Conservation (phyloP, 2,113 vertebrate genomes). For the Benitochromis conjunctus region DNA sequence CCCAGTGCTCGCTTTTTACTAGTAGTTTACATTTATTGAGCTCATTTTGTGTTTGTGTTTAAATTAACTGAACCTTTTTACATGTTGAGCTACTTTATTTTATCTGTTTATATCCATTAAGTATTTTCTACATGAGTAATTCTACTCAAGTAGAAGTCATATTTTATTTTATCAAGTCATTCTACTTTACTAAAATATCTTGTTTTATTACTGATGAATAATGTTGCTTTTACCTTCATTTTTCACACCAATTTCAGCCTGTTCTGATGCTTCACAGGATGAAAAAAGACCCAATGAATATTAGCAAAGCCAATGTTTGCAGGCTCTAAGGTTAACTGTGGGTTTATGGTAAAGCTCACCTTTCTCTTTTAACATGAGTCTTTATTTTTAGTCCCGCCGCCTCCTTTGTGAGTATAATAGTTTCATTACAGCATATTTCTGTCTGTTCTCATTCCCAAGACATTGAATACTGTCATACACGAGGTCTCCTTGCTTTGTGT, state of each 20-base stretch:
- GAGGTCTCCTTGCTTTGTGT: neutral
- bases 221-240: neutral
- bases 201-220: neutral
- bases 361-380: conserved; percentile 23
- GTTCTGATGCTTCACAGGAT: neutral
- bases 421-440: conserved; percentile 38
- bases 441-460: neutral
- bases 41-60: neutral
- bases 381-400: neutral
- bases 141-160: neutral
- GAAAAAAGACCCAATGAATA: neutral
- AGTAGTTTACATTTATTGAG: neutral
- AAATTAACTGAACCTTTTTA: neutral
- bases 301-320: neutral
- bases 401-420: conserved; percentile 38
- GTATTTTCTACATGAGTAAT: neutral
- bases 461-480: neutral
- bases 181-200: neutral
- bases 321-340: neutral
- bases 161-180: neutral
- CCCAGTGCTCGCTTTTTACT: neutral
- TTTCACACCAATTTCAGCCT: neutral
- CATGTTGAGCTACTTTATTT: neutral
- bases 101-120: neutral
- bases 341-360: conserved; percentile 12